Evolutionary conservation across 1,140 invertebrate species (phyloP), one percentile per base, ranked within the genome.

Genomic region (Calosoma granatense): DNA sequence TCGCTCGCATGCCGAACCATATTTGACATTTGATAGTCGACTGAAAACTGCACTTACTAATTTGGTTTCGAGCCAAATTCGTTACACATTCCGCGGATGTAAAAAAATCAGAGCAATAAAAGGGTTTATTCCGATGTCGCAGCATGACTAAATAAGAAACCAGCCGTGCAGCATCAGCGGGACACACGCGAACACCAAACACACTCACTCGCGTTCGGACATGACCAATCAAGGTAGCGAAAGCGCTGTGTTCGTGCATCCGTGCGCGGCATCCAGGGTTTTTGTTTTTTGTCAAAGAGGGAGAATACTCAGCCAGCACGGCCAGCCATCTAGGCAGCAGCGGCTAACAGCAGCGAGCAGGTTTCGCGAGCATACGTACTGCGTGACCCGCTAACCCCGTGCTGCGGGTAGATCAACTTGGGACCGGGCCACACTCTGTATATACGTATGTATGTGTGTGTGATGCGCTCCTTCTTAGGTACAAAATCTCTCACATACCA

Each of bases 51-150:
- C 62, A 67, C 64, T 64, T 67, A 66, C 64, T 65, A 67, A 66
- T 67, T 67, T 67, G 66, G 66, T 61, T 64, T 67, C 64, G 57
- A 65, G 55, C 66, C 64, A 67, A 67, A 67, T 67, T 67, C 61
- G 66, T 64, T 67, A 66, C 63, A 66, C 63, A 64, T 67, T 65
- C 65, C 64, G 17, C 15, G 17, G 41, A 47, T 17, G 41, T 17
- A 47, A 47, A 47, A 36, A 47, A 47, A 47, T 47, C 41, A 47
- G 41, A 47, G 41, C 41, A 47, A 47, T 47, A 47, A 47, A 47
- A 47, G 41, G 41, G 41, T 47, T 47, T 47, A 47, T 47, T 47
- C 41, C 41, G 41, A 47, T 47, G 41, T 47, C 41, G 41, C 41
- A 47, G 41, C 15, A 47, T 47, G 41, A 47, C 41, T 47, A 47